Conservation (phyloP, 2,797 vertebrate species). For the Xenentodon cancila region DNA sequence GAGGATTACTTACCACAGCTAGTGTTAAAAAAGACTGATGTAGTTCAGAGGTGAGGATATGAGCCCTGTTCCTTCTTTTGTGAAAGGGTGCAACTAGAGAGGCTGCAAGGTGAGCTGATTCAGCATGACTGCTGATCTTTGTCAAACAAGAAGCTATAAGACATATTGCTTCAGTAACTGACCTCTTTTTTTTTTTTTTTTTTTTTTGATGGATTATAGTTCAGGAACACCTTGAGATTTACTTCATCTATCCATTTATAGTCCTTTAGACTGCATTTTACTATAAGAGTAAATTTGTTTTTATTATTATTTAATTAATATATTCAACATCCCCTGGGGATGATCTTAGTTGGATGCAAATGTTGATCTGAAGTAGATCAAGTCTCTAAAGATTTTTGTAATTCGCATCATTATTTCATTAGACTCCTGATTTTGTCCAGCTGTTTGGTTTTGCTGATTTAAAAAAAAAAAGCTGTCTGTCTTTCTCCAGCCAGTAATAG, state of each 20-base stretch:
- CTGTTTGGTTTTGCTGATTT: slow-evolving; percentile 14
- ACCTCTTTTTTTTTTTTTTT: not conserved
- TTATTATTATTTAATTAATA: slow-evolving; percentile 73
- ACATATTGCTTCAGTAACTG: slow-evolving; percentile 19
- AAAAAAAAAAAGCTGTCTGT: slow-evolving; percentile 11
- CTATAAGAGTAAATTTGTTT: not conserved
- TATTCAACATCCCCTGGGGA: slow-evolving; percentile 45
- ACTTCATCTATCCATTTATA: not conserved
- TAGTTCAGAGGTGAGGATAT: slow-evolving; percentile 43
- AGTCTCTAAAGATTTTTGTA: slow-evolving; percentile 48
- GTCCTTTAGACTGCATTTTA: not conserved
- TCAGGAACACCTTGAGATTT: not conserved
- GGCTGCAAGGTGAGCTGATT: slow-evolving; percentile 48
- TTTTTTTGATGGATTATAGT: too few species aligned
- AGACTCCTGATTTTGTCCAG: slow-evolving; percentile 16
- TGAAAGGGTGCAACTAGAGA: slow-evolving; percentile 38
- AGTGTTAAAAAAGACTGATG: slow-evolving; percentile 28
- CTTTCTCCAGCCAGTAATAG: slow-evolving; percentile 2
- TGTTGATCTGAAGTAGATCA: slow-evolving; percentile 60
- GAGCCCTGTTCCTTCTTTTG: slow-evolving; percentile 45
- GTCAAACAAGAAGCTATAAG: slow-evolving; percentile 35
- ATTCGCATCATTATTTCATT: slow-evolving; percentile 42
- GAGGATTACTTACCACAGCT: slow-evolving; percentile 30
- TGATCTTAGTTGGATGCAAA: slow-evolving; percentile 49
- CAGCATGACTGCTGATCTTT: slow-evolving; percentile 38